Evolutionary conservation across 2,888 invertebrate species (phyloP), one percentile per base, ranked within the genome.

Genomic region (Tortricodes alternella): DNA sequence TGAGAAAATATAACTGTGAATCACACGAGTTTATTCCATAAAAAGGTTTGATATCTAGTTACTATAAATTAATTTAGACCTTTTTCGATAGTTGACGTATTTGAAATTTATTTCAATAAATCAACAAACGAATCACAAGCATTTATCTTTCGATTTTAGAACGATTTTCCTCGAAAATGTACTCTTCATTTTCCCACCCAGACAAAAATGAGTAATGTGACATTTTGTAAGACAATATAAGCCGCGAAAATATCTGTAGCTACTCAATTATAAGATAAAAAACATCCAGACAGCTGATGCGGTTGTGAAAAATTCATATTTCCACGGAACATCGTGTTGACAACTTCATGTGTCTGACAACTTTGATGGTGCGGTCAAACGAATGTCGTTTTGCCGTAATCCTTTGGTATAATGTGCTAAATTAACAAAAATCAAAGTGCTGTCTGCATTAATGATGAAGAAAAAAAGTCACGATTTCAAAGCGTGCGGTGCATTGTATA

Each of bases 191-290:
- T 60, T 62, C 60, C 61, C 66, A 50, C 13, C 27, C 53, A 57
- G 59, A 55, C 53, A 63, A 61, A 41, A 53, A 60, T 29, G 44
- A 56, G 23, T 32, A 29, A 56, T 50, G 56, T 50, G 49, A 60
- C 60, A 65, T 68, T 63, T 67, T 57, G 75, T 71, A 61, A 61
- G 32, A 38, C 65, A 39, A 64, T 69, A 70, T 63, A 73, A 65
- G 58, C 63, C 65, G 58, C 69, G 68, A 58, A 77, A 68, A 69
- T 62, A 63, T 55, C 13, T 16, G 13, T 49, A 49, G 48, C 49
- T 15, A 15, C 59, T 70, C 74, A 75, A 80, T 79, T 83, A 82
- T 81, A 76, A 79, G 76, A 71, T 61, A 62, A 69, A 74, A 75
- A 74, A 71, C 78, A 76, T 79, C 76, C 71, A 77, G 76, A 76